phyloP scores from a whole-genome alignment of 2,888 invertebrate species.

The Drosophila setosimentum region DNA sequence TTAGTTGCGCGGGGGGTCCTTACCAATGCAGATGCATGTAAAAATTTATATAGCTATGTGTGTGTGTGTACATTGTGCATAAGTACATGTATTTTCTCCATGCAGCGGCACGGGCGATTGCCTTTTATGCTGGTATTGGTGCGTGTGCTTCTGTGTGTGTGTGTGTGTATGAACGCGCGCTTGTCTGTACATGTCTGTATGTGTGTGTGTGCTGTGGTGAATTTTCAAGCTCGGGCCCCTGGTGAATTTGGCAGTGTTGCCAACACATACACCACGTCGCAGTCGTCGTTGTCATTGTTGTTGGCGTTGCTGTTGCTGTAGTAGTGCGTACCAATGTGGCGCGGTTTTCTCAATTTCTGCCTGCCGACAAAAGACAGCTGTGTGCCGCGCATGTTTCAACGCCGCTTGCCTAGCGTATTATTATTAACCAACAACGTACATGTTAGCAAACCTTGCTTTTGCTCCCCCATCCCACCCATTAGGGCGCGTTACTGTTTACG shows the following conservation, averaged over 20 bases:
- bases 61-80: constrained; percentile 44
- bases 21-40: constrained; percentile 38
- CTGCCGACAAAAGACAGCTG: constrained; percentile 62
- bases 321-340: constrained; percentile 62
- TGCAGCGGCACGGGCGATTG: constrained; percentile 69
- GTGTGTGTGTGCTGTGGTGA: constrained; percentile 51
- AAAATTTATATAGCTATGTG: constrained; percentile 11
- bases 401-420: constrained; percentile 69
- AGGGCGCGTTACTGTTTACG: constrained; percentile 40
- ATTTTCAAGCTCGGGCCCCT: constrained; percentile 38
- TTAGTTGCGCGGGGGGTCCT: constrained; percentile 39
- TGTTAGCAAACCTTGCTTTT: constrained; percentile 9
- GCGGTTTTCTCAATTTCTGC: constrained; percentile 57
- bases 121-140: constrained; percentile 42
- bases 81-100: constrained; percentile 63
- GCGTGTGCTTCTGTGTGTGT: constrained; percentile 11
- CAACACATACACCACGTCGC: constrained; percentile 53
- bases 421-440: constrained; percentile 40
- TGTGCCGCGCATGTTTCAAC: constrained; percentile 76
- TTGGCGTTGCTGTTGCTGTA: constrained; percentile 33
- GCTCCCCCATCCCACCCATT: neutral
- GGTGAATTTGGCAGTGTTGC: constrained; percentile 57
- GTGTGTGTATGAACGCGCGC: constrained; percentile 13
- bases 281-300: constrained; percentile 23
- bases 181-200: constrained; percentile 4